A percentile compares a stretch with the other conserved stretches of the same genome.
Conservation (phyloP, 1,140 invertebrate species). For the Galleria mellonella region DNA sequence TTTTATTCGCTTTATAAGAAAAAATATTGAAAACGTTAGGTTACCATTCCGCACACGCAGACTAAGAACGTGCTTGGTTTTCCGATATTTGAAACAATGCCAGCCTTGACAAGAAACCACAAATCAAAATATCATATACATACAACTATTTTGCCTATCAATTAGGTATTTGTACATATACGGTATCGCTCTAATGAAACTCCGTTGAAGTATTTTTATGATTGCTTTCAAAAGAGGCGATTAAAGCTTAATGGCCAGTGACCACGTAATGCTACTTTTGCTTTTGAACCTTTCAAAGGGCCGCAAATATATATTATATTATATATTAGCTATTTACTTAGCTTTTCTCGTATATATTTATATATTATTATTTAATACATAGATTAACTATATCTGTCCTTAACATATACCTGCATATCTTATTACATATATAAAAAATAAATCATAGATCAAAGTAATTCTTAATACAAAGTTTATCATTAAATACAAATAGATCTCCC, state of each 20-base stretch:
- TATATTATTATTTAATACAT: too few species aligned
- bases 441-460: too few species aligned
- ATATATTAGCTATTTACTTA: too few species aligned
- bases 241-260: constrained; percentile 16
- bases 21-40: constrained; percentile 50
- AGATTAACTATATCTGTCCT: too few species aligned
- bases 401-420: too few species aligned
- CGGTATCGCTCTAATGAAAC: background rate
- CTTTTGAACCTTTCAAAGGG: too few species aligned
- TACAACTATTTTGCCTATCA: constrained; percentile 25
- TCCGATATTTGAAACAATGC: constrained; percentile 55
- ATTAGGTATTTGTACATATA: too few species aligned
- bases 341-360: too few species aligned
- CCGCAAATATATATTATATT: too few species aligned
- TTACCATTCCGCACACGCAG: constrained; percentile 48
- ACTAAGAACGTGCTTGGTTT: constrained; percentile 42
- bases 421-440: too few species aligned
- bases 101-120: constrained; percentile 43
- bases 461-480: too few species aligned
- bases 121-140: constrained; percentile 39
- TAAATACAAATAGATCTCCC: too few species aligned
- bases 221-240: constrained; percentile 13
- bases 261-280: constrained; percentile 15
- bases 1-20: constrained; percentile 44
- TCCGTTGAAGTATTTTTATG: constrained; percentile 18